Conservation (phyloP, 2,888 invertebrate species). For the Heliconius ismenius region DNA sequence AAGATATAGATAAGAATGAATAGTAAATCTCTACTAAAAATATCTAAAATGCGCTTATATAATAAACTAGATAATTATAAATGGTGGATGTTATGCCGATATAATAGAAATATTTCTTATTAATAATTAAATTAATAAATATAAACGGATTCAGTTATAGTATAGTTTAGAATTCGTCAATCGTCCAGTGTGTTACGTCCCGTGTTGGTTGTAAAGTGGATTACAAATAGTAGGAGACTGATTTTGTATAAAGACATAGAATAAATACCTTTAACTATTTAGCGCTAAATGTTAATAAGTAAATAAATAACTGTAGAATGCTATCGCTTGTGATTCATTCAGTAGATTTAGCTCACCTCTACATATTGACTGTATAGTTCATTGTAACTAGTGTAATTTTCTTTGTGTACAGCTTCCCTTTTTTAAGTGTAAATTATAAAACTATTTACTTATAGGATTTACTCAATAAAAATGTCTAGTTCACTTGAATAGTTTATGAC, state of each 20-base stretch:
- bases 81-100: neutral
- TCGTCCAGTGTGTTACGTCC: slow-evolving; percentile 72
- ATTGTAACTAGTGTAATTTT: slow-evolving; percentile 54
- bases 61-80: neutral
- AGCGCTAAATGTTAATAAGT: slow-evolving; percentile 45
- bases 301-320: slow-evolving; percentile 30
- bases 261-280: slow-evolving; percentile 36
- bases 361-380: slow-evolving; percentile 71
- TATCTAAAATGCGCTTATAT: slow-evolving; percentile 1
- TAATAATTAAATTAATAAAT: neutral
- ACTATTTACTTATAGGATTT: slow-evolving; percentile 73
- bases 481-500: slow-evolving; percentile 79
- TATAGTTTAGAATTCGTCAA: slow-evolving; percentile 13
- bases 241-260: slow-evolving; percentile 76
- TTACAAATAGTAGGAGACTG: slow-evolving; percentile 81
- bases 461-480: slow-evolving; percentile 78
- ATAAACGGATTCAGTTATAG: slow-evolving; percentile 17
- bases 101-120: neutral
- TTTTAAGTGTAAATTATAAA: slow-evolving; percentile 76
- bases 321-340: slow-evolving; percentile 14
- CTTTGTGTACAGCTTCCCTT: slow-evolving; percentile 74
- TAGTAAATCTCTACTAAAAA: neutral
- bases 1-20: neutral
- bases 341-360: slow-evolving; percentile 48
- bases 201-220: slow-evolving; percentile 57